Evolutionary conservation across 2,113 vertebrate genomes (phyloP).

Genomic region (Orthochromis indermauri): DNA sequence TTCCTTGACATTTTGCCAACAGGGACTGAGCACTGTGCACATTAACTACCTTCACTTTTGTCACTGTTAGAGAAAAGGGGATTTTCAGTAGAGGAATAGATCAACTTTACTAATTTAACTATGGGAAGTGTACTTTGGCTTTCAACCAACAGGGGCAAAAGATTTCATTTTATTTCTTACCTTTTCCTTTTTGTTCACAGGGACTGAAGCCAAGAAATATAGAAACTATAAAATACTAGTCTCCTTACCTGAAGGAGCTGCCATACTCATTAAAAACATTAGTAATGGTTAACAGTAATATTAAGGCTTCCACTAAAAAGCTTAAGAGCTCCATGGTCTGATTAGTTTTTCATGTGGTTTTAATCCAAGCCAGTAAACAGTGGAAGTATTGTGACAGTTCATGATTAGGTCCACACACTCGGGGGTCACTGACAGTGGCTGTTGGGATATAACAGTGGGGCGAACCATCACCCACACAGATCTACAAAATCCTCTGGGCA

Average conservation of each 20-base stretch:
- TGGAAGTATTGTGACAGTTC: not conserved
- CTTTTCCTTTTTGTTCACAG: not conserved
- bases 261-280: not conserved
- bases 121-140: not conserved
- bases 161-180: not conserved
- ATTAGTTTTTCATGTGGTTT: not conserved
- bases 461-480: not conserved
- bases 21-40: slow-evolving; percentile 7
- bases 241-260: slow-evolving; percentile 14
- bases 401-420: not conserved
- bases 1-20: not conserved
- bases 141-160: not conserved
- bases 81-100: not conserved
- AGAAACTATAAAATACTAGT: not conserved
- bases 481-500: not conserved
- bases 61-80: not conserved
- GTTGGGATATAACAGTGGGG: not conserved
- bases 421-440: not conserved
- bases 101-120: not conserved
- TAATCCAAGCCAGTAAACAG: not conserved
- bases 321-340: not conserved
- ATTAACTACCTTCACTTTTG: not conserved
- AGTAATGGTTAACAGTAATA: not conserved
- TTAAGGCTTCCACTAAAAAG: not conserved
- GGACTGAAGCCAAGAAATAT: not conserved